A percentile compares a stretch with the other conserved stretches of the same genome.
Conservation (phyloP, 2,888 invertebrate genomes). For the Macrosoma leucophasiata region DNA sequence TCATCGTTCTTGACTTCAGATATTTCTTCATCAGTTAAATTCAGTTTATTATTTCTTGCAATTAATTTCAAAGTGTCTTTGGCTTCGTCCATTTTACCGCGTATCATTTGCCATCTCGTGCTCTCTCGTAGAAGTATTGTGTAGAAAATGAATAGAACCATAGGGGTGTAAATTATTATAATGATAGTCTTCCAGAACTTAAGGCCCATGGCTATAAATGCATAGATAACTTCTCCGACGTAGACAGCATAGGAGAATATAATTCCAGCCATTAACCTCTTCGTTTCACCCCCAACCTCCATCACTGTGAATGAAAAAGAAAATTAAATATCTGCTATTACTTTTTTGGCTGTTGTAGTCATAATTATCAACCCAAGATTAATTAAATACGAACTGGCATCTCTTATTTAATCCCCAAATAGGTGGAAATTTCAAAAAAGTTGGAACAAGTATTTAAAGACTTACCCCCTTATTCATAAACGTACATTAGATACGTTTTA, state of each 20-base stretch:
- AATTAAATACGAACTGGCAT: too few relatives aligned
- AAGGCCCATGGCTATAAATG: conserved; percentile 47
- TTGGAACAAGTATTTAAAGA: too few relatives aligned
- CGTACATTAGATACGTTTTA: too few relatives aligned
- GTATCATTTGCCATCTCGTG: conserved; percentile 53
- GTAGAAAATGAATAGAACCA: conserved; percentile 42
- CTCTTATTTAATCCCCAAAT: too few relatives aligned
- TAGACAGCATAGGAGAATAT: conserved; percentile 55
- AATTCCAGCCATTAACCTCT: conserved; percentile 49
- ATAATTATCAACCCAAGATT: too few relatives aligned
- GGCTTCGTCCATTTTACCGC: conserved; percentile 44
- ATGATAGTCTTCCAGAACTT: conserved; percentile 53
- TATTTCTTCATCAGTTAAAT: conserved; percentile 40
- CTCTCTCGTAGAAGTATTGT: conserved; percentile 46
- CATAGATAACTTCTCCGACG: conserved; percentile 50
- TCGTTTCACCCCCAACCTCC: conserved; percentile 53
- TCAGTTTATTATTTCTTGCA: conserved; percentile 44
- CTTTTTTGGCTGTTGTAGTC: too few relatives aligned
- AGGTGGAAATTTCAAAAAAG: too few relatives aligned
- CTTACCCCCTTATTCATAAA: too few relatives aligned
- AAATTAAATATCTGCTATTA: background rate
- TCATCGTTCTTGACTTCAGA: conserved; percentile 39
- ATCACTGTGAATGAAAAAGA: conserved; percentile 48
- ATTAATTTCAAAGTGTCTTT: conserved; percentile 41
- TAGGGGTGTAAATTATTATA: conserved; percentile 43